Evolutionary conservation across 2,797 vertebrate genomes (phyloP).

Genomic region (Melanogrammus aeglefinus): DNA sequence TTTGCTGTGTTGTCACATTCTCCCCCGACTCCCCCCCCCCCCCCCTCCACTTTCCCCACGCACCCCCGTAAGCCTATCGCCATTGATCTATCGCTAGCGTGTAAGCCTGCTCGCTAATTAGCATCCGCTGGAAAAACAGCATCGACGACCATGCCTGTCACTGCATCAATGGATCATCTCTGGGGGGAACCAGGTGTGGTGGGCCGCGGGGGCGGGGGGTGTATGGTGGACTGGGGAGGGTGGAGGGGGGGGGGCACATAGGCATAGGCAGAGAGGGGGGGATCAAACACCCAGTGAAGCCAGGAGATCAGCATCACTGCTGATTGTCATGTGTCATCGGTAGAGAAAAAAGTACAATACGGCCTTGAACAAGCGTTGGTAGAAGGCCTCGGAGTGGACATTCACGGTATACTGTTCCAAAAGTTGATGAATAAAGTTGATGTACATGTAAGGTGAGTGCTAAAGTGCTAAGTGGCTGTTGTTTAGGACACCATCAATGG

Average conservation of each 20-base stretch:
- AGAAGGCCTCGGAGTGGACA: background rate
- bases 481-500: background rate
- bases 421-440: no score
- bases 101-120: background rate
- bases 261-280: background rate
- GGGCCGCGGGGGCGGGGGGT: no score
- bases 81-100: background rate
- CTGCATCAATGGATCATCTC: background rate
- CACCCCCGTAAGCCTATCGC: background rate
- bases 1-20: background rate
- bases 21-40: background rate
- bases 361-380: background rate
- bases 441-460: no score
- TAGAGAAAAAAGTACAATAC: no score
- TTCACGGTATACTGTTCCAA: no score
- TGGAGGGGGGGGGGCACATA: background rate
- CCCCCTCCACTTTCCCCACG: background rate
- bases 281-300: background rate
- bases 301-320: background rate
- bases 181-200: background rate
- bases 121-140: conserved; percentile 4
- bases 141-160: background rate
- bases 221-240: background rate
- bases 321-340: background rate
- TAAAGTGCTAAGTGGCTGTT: background rate